Percentiles rank a stretch among this genome's conserved stretches.
Evolutionary conservation across 2,113 vertebrate species (phyloP).

Genomic region (Podiceps cristatus): DNA sequence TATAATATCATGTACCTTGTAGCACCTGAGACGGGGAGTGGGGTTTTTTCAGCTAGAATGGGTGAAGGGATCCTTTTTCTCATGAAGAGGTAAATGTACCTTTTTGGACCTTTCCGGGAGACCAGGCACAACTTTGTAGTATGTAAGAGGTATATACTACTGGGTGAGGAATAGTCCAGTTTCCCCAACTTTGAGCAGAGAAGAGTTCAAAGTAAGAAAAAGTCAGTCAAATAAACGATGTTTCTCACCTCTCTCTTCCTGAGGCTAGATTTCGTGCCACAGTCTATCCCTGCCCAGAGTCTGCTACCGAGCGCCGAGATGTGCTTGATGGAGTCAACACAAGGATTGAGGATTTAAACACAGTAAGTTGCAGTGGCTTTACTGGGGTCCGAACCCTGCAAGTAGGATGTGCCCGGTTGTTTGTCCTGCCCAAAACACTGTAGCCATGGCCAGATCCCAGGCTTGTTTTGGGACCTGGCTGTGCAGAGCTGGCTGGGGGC

Average conservation of each 20-base stretch:
- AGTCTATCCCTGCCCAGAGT: slow-evolving; percentile 81
- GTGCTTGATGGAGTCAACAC: slow-evolving; percentile 77
- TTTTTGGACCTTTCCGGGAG: not conserved
- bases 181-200: not conserved
- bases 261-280: slow-evolving; percentile 79
- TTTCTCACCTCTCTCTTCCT: not conserved
- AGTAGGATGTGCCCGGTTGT: not conserved
- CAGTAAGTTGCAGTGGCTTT: slow-evolving; percentile 58
- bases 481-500: not conserved
- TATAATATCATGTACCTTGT: not conserved
- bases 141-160: not conserved
- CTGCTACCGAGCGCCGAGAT: slow-evolving; percentile 74
- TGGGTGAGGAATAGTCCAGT: not conserved
- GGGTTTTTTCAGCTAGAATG: not conserved
- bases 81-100: not conserved
- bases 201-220: not conserved
- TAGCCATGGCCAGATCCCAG: not conserved
- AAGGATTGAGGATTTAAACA: slow-evolving; percentile 81
- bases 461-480: not conserved
- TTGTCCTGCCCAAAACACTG: not conserved
- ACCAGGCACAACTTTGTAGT: not conserved
- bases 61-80: accelerated
- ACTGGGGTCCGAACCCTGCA: not conserved
- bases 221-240: not conserved
- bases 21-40: not conserved